Conservation (phyloP, 2,113 vertebrate genomes). For the Rhegmatorhina hoffmannsi region DNA sequence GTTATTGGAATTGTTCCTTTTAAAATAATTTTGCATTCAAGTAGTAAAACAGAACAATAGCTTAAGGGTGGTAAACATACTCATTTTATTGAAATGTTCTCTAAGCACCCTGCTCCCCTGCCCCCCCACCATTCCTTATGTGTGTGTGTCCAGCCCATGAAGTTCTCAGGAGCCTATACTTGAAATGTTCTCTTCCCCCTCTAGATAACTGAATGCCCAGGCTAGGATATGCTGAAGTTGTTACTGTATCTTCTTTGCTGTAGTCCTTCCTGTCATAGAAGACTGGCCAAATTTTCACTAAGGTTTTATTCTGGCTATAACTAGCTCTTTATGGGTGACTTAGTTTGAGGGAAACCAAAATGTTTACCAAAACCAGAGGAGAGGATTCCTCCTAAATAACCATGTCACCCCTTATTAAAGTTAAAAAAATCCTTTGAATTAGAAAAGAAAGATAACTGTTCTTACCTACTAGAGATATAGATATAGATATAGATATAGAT, state of each 20-base stretch:
- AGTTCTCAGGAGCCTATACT: not conserved
- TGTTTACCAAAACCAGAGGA: no score
- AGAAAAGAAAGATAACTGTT: no score
- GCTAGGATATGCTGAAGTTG: not conserved
- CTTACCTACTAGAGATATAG: no score
- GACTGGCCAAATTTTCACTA: not conserved
- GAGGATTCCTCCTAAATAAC: no score
- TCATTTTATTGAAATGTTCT: not conserved
- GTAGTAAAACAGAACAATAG: not conserved
- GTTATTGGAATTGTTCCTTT: not conserved
- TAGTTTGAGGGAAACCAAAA: no score
- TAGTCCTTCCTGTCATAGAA: not conserved
- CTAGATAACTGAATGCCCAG: not conserved
- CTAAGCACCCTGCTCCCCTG: not conserved
- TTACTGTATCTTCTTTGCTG: not conserved
- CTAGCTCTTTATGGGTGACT: not conserved
- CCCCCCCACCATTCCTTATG: not conserved
- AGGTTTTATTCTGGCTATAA: not conserved
- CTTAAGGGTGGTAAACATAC: not conserved
- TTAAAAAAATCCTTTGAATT: no score
- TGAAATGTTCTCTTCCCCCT: not conserved
- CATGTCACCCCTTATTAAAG: no score
- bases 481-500: no score
- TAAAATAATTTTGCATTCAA: not conserved
- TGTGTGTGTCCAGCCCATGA: not conserved